Percentiles rank a stretch among this genome's conserved stretches.
phyloP scores from a whole-genome alignment of 2,797 vertebrate genomes.

The Decapterus maruadsi region DNA sequence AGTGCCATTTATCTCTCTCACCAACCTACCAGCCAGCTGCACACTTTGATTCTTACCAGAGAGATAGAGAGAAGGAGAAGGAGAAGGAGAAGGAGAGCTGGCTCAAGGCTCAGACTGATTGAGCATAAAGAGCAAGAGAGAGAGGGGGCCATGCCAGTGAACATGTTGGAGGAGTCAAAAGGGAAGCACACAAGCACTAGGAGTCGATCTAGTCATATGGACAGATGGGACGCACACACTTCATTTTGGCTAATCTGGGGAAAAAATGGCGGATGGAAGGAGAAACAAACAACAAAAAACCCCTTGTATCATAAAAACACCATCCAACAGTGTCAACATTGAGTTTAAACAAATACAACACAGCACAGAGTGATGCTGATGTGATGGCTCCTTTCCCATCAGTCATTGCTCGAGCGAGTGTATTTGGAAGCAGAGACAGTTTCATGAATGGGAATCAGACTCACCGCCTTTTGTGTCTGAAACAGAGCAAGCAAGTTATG shows the following conservation, averaged over 20 bases:
- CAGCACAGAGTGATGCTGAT: conserved; percentile 13
- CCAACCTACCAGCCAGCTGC: conserved; percentile 67
- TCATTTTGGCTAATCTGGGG: conserved; percentile 3
- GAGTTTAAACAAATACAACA: no score
- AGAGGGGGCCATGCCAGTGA: conserved; percentile 45
- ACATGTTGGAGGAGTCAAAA: conserved; percentile 49
- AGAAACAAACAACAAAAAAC: background rate
- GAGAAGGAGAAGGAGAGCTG: background rate
- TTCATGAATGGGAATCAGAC: conserved; percentile 35
- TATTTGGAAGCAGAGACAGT: conserved; percentile 26
- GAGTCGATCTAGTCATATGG: conserved; percentile 25
- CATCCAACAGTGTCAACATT: no score
- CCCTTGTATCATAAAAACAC: no score
- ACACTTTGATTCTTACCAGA: conserved; percentile 55
- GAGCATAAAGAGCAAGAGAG: conserved; percentile 33
- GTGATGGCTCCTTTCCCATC: conserved; percentile 26
- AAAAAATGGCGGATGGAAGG: background rate
- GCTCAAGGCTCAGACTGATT: conserved; percentile 51
- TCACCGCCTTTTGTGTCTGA: conserved; percentile 15
- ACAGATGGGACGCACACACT: conserved; percentile 56
- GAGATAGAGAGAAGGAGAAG: conserved; percentile 2
- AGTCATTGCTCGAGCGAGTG: conserved; percentile 1
- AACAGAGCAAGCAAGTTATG: conserved; percentile 10
- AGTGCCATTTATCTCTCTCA: conserved; percentile 61
- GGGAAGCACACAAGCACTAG: background rate